Conservation (phyloP, 2,113 vertebrate genomes). For the Mugil cephalus region DNA sequence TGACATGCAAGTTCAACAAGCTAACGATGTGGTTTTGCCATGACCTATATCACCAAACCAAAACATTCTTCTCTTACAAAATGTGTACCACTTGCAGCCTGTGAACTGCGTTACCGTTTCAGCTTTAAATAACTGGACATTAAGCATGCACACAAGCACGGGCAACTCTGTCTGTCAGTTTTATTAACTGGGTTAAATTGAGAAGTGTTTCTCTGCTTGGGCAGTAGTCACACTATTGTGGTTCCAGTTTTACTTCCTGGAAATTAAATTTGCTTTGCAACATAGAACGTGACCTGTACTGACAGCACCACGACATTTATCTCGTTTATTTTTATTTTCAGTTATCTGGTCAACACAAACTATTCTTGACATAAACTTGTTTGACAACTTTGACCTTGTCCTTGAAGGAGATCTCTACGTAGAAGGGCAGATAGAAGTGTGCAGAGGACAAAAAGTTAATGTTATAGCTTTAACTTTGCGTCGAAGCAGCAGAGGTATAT, state of each 20-base stretch:
- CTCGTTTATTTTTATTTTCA: background rate
- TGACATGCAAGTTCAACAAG: slow-evolving; percentile 28
- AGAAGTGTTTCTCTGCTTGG: slow-evolving; percentile 4
- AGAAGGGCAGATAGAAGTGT: too few species aligned
- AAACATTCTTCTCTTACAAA: background rate
- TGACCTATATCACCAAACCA: slow-evolving; percentile 6
- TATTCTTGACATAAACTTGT: background rate
- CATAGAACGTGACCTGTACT: background rate
- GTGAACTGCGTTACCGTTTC: background rate
- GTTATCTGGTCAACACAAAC: background rate
- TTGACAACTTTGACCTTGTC: background rate
- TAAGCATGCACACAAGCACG: background rate
- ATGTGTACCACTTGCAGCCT: background rate
- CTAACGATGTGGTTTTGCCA: slow-evolving; percentile 11
- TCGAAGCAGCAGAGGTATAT: slow-evolving; percentile 8
- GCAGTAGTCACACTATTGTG: slow-evolving; percentile 4
- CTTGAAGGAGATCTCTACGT: background rate
- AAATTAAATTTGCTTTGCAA: slow-evolving; percentile 26
- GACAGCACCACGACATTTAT: background rate
- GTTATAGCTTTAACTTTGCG: background rate
- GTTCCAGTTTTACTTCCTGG: slow-evolving; percentile 40
- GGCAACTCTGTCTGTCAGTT: background rate
- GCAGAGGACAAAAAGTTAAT: background rate
- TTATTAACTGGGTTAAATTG: background rate
- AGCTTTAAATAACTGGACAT: slow-evolving; percentile 5